Evolutionary conservation across 2,888 invertebrate genomes (phyloP), one percentile per base, ranked within the genome.

Genomic region (Hemicrepidius hirtus): DNA sequence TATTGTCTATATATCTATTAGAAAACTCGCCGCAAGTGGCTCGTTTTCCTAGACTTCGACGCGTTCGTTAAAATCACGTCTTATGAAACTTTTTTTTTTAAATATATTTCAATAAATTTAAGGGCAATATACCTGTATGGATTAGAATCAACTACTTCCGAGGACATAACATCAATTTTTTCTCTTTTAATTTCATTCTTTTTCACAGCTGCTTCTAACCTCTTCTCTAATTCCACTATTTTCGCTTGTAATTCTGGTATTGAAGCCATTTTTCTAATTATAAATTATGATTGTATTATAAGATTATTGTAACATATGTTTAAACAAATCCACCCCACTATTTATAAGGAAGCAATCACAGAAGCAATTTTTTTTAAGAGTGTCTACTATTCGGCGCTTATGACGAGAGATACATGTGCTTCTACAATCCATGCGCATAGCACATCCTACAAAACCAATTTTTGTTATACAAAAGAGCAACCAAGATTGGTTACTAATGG

Each of bases 141-240:
- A 89, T 99, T 99, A 0, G 97, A 94, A 88, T 99, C 99, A 10
- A 97, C 94, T 9, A 99, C 99, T 91, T 98, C 97, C 0, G 95
- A 92, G 49, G 97, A 97, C 95, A 99, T 98, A 81, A 93, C 91
- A 18, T 91, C 89, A 80, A 97, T 97, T 89, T 94, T 96, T 79
- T 91, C 88, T 67, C 97, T 88, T n/a, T 80, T 60, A 12, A 57
- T 40, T 12, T 7, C 59, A 59, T 75, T 65, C 55, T 68, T 44
- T 10, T 53, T 16, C 7, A 55, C 41, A 35, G 21, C 44, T 24
- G 21, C 55, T 46, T 68, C 66, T 62, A 71, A 67, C 46, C 73
- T 46, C 4, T 74, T 87, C 83, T 94, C 91, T 62, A 96, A 85
- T 70, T 92, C 90, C 68, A 88, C 87, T 16, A 95, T 89, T 85